These are phyloP conservation scores for Macrotis lagotis DNA, from an alignment of 2,113 vertebrate genomes.

Conservation along the genomic window DNA sequence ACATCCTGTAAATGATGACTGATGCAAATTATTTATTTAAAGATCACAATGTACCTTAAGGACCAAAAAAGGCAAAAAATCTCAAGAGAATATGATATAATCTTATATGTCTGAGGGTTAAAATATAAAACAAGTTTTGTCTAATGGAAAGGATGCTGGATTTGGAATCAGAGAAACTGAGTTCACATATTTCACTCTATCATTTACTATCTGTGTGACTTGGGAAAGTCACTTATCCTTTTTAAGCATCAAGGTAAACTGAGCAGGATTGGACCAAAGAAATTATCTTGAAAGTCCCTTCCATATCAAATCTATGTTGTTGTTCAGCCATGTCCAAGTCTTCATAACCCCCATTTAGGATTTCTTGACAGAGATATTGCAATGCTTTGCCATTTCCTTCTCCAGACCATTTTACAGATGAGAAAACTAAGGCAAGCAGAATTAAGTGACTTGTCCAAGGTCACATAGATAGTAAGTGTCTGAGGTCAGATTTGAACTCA, in stretches of 20 bases:
- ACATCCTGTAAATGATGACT: background rate
- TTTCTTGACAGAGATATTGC: background rate
- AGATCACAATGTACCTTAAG: constrained; percentile 8
- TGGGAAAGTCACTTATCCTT: background rate
- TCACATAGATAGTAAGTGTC: background rate
- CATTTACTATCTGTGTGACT: background rate
- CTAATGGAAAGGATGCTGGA: background rate
- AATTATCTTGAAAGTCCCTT: background rate
- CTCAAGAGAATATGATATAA: background rate
- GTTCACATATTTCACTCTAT: no score
- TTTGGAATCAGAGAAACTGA: background rate
- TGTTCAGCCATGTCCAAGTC: background rate
- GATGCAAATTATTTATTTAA: background rate
- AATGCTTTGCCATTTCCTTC: background rate
- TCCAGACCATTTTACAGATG: no score
- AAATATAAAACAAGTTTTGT: background rate
- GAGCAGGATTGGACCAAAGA: background rate
- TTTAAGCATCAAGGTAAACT: background rate
- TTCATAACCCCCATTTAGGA: background rate
- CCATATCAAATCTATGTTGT: background rate
- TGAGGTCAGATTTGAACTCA: background rate
- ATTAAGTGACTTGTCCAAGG: background rate
- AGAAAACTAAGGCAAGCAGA: background rate
- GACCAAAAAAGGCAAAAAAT: constrained; percentile 17
- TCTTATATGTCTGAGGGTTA: background rate